These are phyloP conservation scores for Theretra japonica DNA, from an alignment of 2,888 invertebrate genomes.

Conservation along the genomic window DNA sequence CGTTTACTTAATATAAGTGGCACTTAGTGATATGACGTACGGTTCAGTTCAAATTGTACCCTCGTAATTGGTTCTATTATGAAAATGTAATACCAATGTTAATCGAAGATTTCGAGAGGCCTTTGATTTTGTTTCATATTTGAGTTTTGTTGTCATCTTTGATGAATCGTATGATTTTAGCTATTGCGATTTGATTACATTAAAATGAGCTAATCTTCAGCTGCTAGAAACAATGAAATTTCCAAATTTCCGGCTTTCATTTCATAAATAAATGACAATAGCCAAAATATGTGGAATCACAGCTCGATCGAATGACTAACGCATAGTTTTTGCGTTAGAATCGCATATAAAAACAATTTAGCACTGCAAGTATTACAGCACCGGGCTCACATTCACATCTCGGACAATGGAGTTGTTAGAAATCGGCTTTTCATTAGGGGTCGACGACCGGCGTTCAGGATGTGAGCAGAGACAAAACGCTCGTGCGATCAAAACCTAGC, in stretches of 20 bases:
- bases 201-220: too few relatives aligned
- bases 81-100: constrained; percentile 24
- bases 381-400: constrained; percentile 60
- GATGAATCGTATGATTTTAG: not conserved
- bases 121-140: not conserved
- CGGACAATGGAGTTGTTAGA: constrained; percentile 59
- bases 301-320: not conserved
- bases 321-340: constrained; percentile 4
- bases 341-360: constrained; percentile 44
- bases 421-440: constrained; percentile 73
- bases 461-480: constrained; percentile 78
- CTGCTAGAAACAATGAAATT: too few relatives aligned
- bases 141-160: too few relatives aligned
- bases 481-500: constrained; percentile 60
- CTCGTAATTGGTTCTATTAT: constrained; percentile 24
- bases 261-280: not conserved
- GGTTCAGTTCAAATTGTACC: constrained; percentile 15
- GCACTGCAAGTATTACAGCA: constrained; percentile 43
- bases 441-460: constrained; percentile 72
- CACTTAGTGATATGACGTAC: constrained; percentile 63
- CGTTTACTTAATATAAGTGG: constrained; percentile 71
- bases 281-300: not conserved
- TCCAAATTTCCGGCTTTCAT: not conserved
- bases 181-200: not conserved
- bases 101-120: constrained; percentile 11